Evolutionary conservation across 2,888 invertebrate genomes (phyloP), one percentile per base, ranked within the genome.

Genomic region (Aleiodes leptofemur): DNA sequence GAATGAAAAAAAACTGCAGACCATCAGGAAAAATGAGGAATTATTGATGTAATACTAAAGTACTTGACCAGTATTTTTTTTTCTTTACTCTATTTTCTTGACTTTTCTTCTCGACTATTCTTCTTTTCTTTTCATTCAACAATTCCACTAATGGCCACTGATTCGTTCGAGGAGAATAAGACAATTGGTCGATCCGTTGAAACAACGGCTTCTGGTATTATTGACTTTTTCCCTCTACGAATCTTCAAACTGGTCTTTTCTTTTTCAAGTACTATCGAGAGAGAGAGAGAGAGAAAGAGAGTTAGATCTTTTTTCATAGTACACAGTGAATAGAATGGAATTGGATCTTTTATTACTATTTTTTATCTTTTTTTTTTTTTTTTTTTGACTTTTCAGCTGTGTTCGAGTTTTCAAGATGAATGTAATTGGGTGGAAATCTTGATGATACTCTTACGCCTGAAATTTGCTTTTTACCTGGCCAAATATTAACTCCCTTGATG

Each of bases 391-490:
- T 31, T 68, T 51, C 11, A 6, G 48, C 14, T 7, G 2, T 7
- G 2, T n/a, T 5, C 14, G 51, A 68, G 23, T 9, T 64, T 64
- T 64, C 48, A 23, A 48, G 57, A 77, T 73, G 55, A 14, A 64
- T 48, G 70, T 34, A 34, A 23, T 9, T 14, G 53, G 43, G 13
- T 16, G 59, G 61, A 38, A 66, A 72, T 78, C 85, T 84, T 84
- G 81, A 85, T 82, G 81, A 81, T 85, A 86, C 88, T 88, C 87
- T 86, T 84, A 88, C 88, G 87, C 88, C 88, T 88, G 88, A 88
- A 88, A 85, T 88, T 88, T 88, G 88, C 88, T 88, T 88, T 87
- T 87, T 84, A 88, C 88, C 88, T 88, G 86, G 86, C 82, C 82
- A 72, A 76, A 59, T 11, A 43, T 55, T 79, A 73, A 82, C 80